These are phyloP conservation scores for Taenioides sp. DNA, from an alignment of 2,797 vertebrate species.

Conservation along the genomic window DNA sequence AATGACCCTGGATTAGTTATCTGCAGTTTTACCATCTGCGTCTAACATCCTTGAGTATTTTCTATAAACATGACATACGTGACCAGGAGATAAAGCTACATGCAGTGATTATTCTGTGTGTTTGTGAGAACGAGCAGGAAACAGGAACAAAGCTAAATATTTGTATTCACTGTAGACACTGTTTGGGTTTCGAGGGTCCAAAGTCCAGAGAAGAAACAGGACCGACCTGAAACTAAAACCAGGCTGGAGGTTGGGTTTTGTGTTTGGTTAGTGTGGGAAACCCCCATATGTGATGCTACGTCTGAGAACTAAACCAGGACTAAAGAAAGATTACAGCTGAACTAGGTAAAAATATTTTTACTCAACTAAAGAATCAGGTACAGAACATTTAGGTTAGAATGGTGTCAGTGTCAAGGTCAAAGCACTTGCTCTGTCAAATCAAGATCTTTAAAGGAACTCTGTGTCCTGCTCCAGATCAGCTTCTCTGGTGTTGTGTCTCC, in stretches of 20 bases:
- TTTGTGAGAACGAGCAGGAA: conserved; percentile 26
- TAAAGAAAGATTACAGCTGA: background rate
- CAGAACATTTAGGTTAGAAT: background rate
- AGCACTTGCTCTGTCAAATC: conserved; percentile 21
- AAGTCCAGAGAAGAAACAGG: conserved; percentile 56
- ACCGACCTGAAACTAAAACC: conserved; percentile 7
- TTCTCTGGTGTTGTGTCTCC: conserved; percentile 56
- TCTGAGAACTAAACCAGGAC: conserved; percentile 9
- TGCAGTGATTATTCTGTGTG: background rate
- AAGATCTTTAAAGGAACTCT: conserved; percentile 2
- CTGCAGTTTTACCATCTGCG: conserved; percentile 12
- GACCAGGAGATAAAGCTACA: conserved; percentile 34
- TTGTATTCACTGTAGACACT: conserved; percentile 42
- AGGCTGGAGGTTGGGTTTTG: background rate
- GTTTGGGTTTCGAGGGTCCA: conserved; percentile 74
- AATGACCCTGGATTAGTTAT: conserved; percentile 24
- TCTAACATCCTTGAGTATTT: conserved; percentile 37
- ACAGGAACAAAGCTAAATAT: conserved; percentile 57
- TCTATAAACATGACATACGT: conserved; percentile 16
- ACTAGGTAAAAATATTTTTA: too few species aligned
- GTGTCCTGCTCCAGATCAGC: conserved; percentile 43
- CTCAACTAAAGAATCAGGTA: too few species aligned
- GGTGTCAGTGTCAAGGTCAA: conserved; percentile 37
- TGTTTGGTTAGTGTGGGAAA: conserved; percentile 12
- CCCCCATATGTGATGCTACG: background rate